Evolutionary conservation across 2,113 vertebrate species (phyloP).

Genomic region (Clarias magur): DNA sequence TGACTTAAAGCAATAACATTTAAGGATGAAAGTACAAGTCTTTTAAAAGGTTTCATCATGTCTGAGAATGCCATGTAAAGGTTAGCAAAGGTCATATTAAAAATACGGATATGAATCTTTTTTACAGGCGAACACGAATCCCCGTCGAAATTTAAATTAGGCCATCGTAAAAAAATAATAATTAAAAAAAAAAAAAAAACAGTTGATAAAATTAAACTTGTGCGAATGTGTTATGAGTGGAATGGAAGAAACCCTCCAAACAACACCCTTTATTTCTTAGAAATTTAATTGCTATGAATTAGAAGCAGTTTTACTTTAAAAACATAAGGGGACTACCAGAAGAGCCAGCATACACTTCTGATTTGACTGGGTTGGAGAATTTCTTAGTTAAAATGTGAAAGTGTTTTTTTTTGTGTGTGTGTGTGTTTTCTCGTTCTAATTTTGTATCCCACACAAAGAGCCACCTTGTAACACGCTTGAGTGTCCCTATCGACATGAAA

Average conservation of each 20-base stretch:
- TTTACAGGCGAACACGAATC: not conserved
- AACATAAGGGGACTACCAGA: not conserved
- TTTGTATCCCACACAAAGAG: not conserved
- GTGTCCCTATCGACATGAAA: not conserved
- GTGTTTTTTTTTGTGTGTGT: not conserved
- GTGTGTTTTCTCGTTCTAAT: not conserved
- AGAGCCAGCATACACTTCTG: not conserved
- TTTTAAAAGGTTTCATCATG: conserved; percentile 29
- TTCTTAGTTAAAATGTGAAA: conserved; percentile 31
- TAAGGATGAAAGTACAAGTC: conserved; percentile 36
- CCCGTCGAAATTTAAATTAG: not conserved
- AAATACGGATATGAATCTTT: not conserved
- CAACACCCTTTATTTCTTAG: not conserved
- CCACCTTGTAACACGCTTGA: not conserved
- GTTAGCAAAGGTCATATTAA: conserved; percentile 17
- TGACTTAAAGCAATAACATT: conserved; percentile 34
- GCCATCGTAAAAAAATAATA: not conserved
- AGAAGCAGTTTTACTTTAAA: not conserved
- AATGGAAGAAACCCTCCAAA: conserved; percentile 7
- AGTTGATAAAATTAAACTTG: not conserved
- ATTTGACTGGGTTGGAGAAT: conserved; percentile 27
- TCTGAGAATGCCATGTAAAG: not conserved
- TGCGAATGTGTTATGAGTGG: not conserved
- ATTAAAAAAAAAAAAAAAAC: not conserved
- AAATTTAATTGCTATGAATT: not conserved